Evolutionary conservation across 2,888 invertebrate genomes (phyloP).

Genomic region (Platycheirus albimanus): DNA sequence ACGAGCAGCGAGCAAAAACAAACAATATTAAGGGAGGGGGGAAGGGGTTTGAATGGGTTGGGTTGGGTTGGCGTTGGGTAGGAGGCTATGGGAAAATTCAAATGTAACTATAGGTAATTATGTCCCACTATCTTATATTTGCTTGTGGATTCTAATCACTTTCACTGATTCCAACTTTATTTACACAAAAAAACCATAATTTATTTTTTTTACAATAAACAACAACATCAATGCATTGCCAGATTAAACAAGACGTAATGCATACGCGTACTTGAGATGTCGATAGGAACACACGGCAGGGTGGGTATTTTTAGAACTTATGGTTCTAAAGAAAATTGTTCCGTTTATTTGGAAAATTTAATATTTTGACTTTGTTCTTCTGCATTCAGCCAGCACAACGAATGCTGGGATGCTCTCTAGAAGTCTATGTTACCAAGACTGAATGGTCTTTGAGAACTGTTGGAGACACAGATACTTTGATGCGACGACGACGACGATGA

Average conservation of each 20-base stretch:
- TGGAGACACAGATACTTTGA: conserved; percentile 63
- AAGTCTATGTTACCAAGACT: conserved; percentile 66
- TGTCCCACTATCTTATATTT: background rate
- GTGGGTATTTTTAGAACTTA: conserved; percentile 64
- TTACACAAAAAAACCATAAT: conserved; percentile 36
- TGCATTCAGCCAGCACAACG: conserved; percentile 5
- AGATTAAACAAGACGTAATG: conserved; percentile 35
- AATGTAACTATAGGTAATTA: conserved; percentile 32
- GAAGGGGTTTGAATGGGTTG: background rate
- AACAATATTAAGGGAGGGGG: background rate
- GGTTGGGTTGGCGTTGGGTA: background rate
- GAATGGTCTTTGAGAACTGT: conserved; percentile 58
- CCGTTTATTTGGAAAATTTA: conserved; percentile 29
- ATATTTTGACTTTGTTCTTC: conserved; percentile 15
- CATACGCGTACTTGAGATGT: conserved; percentile 35
- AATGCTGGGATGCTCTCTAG: conserved; percentile 59
- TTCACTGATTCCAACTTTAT: conserved; percentile 42
- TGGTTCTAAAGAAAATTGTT: conserved; percentile 45
- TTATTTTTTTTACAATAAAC: conserved; percentile 47
- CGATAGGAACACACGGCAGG: conserved; percentile 8
- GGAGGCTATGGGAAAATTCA: conserved; percentile 9
- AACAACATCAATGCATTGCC: conserved; percentile 55
- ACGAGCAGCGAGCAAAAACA: conserved; percentile 28
- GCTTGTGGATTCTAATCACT: conserved; percentile 50
- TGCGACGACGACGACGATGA: background rate